Base-by-base conservation (phyloP, 2,888 invertebrate species). In the Caenorhabditis angaria region DNA sequence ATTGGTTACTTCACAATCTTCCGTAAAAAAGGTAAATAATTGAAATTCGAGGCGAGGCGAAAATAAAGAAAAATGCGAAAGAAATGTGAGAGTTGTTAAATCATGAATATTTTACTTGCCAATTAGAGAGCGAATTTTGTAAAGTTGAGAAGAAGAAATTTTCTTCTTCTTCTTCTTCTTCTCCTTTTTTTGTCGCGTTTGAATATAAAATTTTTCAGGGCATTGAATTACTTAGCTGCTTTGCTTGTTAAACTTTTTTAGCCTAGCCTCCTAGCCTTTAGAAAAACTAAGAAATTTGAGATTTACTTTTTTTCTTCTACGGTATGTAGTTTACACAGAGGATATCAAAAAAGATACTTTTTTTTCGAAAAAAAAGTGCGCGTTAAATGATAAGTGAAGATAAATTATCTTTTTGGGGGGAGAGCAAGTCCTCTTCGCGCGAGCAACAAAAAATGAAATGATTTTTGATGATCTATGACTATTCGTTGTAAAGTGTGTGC, bases 41-140 rank as follows among this genome's bases (percentile, higher is more conserved):
- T n/a, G n/a, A n/a, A n/a, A n/a, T n/a, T n/a, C n/a, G n/a, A n/a
- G n/a, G n/a, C n/a, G n/a, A n/a, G n/a, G n/a, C n/a, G n/a, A n/a
- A n/a, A n/a, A n/a, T n/a, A n/a, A n/a, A n/a, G n/a, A n/a, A n/a
- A n/a, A n/a, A n/a, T n/a, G n/a, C 10, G 18, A 18, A 41, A 41
- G 41, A 41, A 41, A 41, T 41, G 41, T 41, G 41, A 41, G 41
- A 41, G 41, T 41, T 41, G 41, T 41, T 41, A 41, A 41, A 41
- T 41, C 41, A 41, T 41, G 41, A 41, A 41, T 41, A 41, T 41
- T 41, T 41, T 41, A 41, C 41, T 41, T 41, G 41, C 41, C 41
- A 41, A 41, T 41, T 41, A 41, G 41, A 41, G 41, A 41, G 41
- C 41, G 41, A 41, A 41, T 41, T 41, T 41, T 41, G 41, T 41